Evolutionary conservation across 2,888 invertebrate genomes (phyloP), one percentile per base, ranked within the genome.

Genomic region (Cephus nigrinus): DNA sequence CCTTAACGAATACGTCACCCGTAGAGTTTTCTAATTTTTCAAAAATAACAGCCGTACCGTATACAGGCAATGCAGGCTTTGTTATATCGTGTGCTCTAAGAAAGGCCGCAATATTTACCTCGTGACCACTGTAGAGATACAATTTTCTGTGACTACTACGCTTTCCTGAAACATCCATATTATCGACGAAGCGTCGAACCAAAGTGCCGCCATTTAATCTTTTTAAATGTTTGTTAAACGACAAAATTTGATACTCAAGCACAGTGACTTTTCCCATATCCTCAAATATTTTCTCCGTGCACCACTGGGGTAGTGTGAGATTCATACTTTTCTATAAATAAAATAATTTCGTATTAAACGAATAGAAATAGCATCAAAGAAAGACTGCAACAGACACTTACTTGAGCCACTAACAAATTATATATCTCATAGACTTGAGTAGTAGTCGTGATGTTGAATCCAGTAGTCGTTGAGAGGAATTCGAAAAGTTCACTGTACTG

Each of bases 91-190:
- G 84, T 1, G 84, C 82, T 75, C 74, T 80, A 3, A 75, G 71
- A 15, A 83, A 81, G 23, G 80, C 83, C 9, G 84, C 83, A 12
- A 88, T 36, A 68, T 84, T 88, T 1, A 82, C 68, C 36, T 87
- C 87, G 33, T 88, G 88, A 2, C 79, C 88, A n/a, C 84, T 84
- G 35, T 85, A 88, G 12, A 88, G 76, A n/a, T 87, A 88, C 34
- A 87, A 83, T 71, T 87, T 87, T 30, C 85, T 80, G 4, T 79
- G 73, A 33, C 12, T 82, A 0, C 32, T 31, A 0, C 68, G 32
- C 11, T 75, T 15, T 1, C 71, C 75, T 0, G 79, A 69, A 4
- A 76, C 2, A 12, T 80, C 76, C 55, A 88, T 80, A 68, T 87
- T 86, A 0, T 84, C 82, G 11, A 86, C 75, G 34, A 86, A 83